phyloP scores from a whole-genome alignment of 2,888 invertebrate genomes.

The Xylota sylvarum region DNA sequence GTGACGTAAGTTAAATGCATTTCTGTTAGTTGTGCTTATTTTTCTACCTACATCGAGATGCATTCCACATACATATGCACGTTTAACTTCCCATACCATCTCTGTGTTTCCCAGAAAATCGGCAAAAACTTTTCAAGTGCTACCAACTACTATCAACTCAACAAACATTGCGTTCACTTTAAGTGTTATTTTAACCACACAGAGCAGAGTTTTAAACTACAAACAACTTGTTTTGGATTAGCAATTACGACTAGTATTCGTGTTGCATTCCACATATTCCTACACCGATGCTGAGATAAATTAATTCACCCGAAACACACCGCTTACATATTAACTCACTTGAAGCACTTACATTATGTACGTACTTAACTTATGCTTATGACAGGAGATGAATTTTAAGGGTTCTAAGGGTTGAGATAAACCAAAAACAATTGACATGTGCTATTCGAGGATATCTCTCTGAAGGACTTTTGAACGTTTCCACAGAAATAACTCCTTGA shows the following conservation, averaged over 20 bases:
- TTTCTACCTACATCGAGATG: too few relatives aligned
- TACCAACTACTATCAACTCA: not conserved
- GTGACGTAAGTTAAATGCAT: too few relatives aligned
- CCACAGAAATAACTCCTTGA: too few relatives aligned
- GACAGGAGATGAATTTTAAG: not conserved
- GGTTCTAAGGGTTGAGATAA: slow-evolving; percentile 7
- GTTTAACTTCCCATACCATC: not conserved
- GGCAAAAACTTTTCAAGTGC: not conserved
- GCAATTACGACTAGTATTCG: slow-evolving; percentile 41
- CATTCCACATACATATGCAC: not conserved
- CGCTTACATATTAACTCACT: slow-evolving; percentile 21
- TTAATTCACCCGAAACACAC: slow-evolving; percentile 15
- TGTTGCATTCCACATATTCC: not conserved
- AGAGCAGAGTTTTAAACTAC: slow-evolving; percentile 7
- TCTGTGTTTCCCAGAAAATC: not conserved
- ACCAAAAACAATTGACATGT: slow-evolving; percentile 32
- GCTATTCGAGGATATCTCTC: slow-evolving; percentile 1
- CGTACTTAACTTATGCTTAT: slow-evolving; percentile 2
- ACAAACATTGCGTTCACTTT: not conserved
- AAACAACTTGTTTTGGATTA: slow-evolving; percentile 27
- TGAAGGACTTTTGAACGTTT: not conserved
- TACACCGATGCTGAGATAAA: not conserved
- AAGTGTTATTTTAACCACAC: too few relatives aligned
- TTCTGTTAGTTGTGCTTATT: not conserved
- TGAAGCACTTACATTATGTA: not conserved